Percentiles rank a stretch among this genome's conserved stretches.
phyloP scores from a whole-genome alignment of 2,797 vertebrate genomes.

The Cichlasoma orientale region DNA sequence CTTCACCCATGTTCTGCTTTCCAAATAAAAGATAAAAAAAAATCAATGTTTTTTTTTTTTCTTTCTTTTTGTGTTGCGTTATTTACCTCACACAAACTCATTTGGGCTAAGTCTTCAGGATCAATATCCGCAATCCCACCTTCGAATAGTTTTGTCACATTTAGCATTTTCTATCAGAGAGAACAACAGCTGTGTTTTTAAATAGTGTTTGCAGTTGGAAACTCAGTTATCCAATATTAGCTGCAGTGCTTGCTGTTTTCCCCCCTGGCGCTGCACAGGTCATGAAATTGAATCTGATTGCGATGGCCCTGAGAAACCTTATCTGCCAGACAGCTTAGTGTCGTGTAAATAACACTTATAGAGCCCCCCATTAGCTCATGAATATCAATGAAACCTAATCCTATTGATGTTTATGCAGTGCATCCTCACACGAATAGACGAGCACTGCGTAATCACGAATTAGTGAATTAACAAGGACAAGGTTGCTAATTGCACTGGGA shows the following conservation, averaged over 20 bases:
- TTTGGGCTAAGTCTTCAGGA: slow-evolving; percentile 34
- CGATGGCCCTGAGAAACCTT: slow-evolving; percentile 65
- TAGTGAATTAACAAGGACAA: slow-evolving; percentile 67
- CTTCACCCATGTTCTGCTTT: slow-evolving; percentile 37
- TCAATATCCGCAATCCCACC: slow-evolving; percentile 56
- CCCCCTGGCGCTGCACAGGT: slow-evolving; percentile 54
- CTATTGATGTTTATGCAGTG: slow-evolving; percentile 79
- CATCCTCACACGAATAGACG: slow-evolving; percentile 70
- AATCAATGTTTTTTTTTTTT: slow-evolving; percentile 56
- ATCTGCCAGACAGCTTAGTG: slow-evolving; percentile 77
- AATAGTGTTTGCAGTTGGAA: slow-evolving; percentile 48
- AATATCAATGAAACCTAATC: slow-evolving; percentile 82
- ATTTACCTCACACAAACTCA: slow-evolving; percentile 53
- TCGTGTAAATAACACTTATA: slow-evolving; percentile 77
- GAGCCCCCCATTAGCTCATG: slow-evolving; percentile 74
- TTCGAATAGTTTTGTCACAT: slow-evolving; percentile 51
- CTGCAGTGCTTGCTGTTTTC: slow-evolving; percentile 35
- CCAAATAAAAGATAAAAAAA: slow-evolving; percentile 37
- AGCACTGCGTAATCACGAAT: slow-evolving; percentile 70
- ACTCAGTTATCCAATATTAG: slow-evolving; percentile 27
- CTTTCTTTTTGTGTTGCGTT: slow-evolving; percentile 41
- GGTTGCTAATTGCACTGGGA: slow-evolving; percentile 62
- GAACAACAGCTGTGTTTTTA: slow-evolving; percentile 57
- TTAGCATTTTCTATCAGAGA: slow-evolving; percentile 51
- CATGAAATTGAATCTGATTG: slow-evolving; percentile 70